Conservation (phyloP, 2,797 vertebrate genomes). For the Enteromius mattozi region DNA sequence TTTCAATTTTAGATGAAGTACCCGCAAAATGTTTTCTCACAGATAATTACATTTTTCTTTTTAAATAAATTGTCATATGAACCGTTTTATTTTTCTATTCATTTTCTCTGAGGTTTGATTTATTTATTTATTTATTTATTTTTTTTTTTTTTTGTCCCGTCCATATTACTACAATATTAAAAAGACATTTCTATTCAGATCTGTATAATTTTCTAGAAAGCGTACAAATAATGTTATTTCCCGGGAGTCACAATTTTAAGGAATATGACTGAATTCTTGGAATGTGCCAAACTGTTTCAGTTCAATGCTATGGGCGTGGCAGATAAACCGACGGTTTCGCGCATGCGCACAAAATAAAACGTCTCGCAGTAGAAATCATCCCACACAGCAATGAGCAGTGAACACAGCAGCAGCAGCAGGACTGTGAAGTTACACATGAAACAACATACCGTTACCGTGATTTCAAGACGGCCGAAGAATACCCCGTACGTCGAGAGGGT, state of each 20-base stretch:
- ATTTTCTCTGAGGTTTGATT: not conserved
- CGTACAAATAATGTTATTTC: not conserved
- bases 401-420: no score
- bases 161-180: not conserved
- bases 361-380: not conserved
- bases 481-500: not conserved
- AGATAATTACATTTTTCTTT: not conserved
- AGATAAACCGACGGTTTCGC: not conserved
- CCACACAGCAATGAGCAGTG: not conserved
- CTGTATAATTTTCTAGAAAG: not conserved
- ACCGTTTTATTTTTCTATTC: not conserved
- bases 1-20: not conserved
- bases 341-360: slow-evolving; percentile 29
- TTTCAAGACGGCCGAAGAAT: slow-evolving; percentile 25
- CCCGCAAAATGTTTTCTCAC: not conserved
- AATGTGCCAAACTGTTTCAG: not conserved
- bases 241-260: not conserved
- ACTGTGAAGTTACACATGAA: not conserved
- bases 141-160: not conserved
- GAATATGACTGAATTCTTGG: not conserved
- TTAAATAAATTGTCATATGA: not conserved
- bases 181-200: not conserved
- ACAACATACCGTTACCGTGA: not conserved
- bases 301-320: slow-evolving; percentile 42
- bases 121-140: no score